Percentiles rank a stretch among this genome's conserved stretches.
phyloP scores from a whole-genome alignment of 1,140 invertebrate genomes.

The Drosophila pseudoobscura region DNA sequence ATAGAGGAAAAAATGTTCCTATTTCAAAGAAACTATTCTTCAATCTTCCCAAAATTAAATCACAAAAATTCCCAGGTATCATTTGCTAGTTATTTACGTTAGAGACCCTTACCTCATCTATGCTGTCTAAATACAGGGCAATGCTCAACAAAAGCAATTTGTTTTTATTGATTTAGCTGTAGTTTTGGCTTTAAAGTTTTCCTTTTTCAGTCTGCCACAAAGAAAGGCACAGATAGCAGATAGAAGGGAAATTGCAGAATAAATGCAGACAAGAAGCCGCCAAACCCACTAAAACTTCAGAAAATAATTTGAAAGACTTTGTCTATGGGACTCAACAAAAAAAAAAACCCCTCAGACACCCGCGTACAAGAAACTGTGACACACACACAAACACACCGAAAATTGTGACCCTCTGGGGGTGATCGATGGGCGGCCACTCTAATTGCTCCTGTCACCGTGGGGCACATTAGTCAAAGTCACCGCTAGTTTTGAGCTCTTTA shows the following conservation, averaged over 20 bases:
- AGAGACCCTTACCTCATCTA: too few relatives aligned
- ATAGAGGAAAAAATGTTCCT: too few relatives aligned
- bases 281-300: background rate
- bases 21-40: too few relatives aligned
- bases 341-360: constrained; percentile 2
- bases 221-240: constrained; percentile 33
- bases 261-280: constrained; percentile 38
- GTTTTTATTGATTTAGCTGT: constrained; percentile 36
- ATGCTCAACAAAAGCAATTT: constrained; percentile 7
- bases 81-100: too few relatives aligned
- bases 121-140: background rate
- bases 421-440: constrained; percentile 55
- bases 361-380: constrained; percentile 7
- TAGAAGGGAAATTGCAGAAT: constrained; percentile 42
- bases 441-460: constrained; percentile 59
- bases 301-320: constrained; percentile 43
- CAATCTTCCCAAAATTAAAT: too few relatives aligned
- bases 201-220: constrained; percentile 8
- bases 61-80: too few relatives aligned
- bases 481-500: constrained; percentile 15
- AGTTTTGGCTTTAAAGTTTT: constrained; percentile 25
- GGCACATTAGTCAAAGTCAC: constrained; percentile 68
- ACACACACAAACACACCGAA: constrained; percentile 6
- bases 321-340: background rate
- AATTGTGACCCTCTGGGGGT: constrained; percentile 31